Percentiles rank a stretch among this genome's conserved stretches.
Evolutionary conservation across 2,888 invertebrate genomes (phyloP).

Genomic region (Horisme vitalbata): DNA sequence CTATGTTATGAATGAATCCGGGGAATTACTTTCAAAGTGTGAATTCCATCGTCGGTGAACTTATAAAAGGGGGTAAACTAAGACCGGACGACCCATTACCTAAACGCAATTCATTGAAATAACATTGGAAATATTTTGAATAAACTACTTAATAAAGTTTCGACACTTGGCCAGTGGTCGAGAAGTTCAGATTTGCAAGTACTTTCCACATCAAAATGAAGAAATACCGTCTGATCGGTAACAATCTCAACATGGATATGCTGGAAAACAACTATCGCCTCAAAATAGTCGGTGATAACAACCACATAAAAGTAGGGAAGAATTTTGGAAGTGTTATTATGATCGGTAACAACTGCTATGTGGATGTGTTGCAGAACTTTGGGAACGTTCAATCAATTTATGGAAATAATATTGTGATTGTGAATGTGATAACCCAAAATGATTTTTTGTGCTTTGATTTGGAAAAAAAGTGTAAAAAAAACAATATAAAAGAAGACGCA

Average conservation of each 20-base stretch:
- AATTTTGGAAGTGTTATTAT: slow-evolving; percentile 49
- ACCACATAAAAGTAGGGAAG: slow-evolving; percentile 44
- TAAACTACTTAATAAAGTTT: not conserved
- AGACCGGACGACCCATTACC: not conserved
- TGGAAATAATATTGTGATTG: slow-evolving; percentile 25
- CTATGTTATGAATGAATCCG: slow-evolving; percentile 14
- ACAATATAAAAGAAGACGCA: not conserved
- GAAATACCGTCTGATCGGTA: slow-evolving; percentile 46
- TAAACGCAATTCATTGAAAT: not conserved
- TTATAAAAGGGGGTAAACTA: slow-evolving; percentile 9
- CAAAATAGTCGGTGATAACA: slow-evolving; percentile 50
- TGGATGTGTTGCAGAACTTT: slow-evolving; percentile 44
- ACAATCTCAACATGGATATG: slow-evolving; percentile 49
- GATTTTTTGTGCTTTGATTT: not conserved
- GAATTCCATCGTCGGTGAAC: not conserved
- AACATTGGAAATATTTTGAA: not conserved
- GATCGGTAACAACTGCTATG: slow-evolving; percentile 44
- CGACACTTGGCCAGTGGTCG: no score
- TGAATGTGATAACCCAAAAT: slow-evolving; percentile 4
- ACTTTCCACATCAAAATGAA: no score
- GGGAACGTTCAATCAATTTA: slow-evolving; percentile 45
- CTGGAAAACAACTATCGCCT: slow-evolving; percentile 43
- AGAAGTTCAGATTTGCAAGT: no score
- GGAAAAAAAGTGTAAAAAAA: not conserved
- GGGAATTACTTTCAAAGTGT: slow-evolving; percentile 13